phyloP scores from a whole-genome alignment of 2,888 invertebrate species.

The Prenolepis imparis region DNA sequence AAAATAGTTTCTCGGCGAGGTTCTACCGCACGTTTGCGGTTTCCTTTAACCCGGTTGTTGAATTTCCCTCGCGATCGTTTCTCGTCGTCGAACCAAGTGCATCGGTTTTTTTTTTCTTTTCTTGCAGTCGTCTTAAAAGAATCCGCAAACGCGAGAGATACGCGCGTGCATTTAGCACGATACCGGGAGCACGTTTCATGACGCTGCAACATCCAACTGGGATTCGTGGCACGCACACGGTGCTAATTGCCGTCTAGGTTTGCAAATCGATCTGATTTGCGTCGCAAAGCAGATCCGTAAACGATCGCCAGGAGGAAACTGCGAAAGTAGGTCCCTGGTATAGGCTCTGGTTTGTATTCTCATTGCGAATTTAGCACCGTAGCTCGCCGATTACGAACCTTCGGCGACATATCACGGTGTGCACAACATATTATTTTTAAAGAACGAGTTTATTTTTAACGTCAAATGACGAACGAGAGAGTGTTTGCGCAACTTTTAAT shows the following conservation, averaged over 20 bases:
- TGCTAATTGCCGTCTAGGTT: conserved; percentile 48
- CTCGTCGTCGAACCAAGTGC: not conserved
- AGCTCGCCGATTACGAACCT: not conserved
- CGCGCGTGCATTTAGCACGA: conserved; percentile 35
- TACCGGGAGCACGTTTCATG: conserved; percentile 33
- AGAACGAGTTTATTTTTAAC: not conserved
- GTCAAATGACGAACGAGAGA: not conserved
- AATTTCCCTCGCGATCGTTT: not conserved
- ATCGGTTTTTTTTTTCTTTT: not conserved
- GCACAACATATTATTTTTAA: conserved; percentile 36
- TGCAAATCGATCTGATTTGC: conserved; percentile 56
- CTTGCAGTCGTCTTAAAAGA: conserved; percentile 37
- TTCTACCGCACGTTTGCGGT: not conserved
- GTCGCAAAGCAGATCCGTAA: conserved; percentile 45
- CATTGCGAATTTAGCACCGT: conserved; percentile 2
- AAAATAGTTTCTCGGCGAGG: conserved; percentile 22
- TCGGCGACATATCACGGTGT: conserved; percentile 3
- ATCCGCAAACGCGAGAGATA: conserved; percentile 40
- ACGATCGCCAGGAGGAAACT: conserved; percentile 29
- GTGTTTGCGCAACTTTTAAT: not conserved
- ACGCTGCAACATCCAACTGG: conserved; percentile 28
- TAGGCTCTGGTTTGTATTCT: conserved; percentile 12
- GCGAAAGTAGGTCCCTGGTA: conserved; percentile 23
- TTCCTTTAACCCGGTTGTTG: not conserved
- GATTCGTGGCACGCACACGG: conserved; percentile 48